Evolutionary conservation across 2,888 invertebrate genomes (phyloP).

Genomic region (Liopterus haemorrhoidalis): DNA sequence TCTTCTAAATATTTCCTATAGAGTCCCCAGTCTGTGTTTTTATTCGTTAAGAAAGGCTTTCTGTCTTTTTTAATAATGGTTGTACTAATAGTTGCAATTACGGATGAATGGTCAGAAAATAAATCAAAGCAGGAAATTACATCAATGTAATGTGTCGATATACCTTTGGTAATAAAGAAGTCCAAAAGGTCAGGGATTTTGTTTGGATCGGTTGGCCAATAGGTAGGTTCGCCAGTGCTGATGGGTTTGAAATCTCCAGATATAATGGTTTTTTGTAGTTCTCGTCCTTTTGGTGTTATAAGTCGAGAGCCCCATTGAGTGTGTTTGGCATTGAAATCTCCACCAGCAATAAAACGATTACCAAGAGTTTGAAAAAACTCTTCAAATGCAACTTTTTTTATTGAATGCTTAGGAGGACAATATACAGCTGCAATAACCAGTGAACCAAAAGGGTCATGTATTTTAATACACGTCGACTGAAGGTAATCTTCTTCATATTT

Average conservation of each 20-base stretch:
- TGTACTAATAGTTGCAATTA: slow-evolving; percentile 27
- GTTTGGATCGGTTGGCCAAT: slow-evolving; percentile 31
- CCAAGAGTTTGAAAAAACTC: slow-evolving; percentile 25
- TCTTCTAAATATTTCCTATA: slow-evolving; percentile 15
- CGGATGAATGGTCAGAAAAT: slow-evolving; percentile 31
- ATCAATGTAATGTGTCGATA: slow-evolving; percentile 22
- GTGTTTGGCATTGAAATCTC: slow-evolving; percentile 29
- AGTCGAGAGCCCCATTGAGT: slow-evolving; percentile 29
- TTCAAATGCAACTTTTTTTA: slow-evolving; percentile 25
- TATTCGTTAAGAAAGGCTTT: slow-evolving; percentile 19
- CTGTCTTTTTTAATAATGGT: slow-evolving; percentile 23
- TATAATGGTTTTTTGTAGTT: slow-evolving; percentile 17
- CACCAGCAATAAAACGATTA: slow-evolving; percentile 24
- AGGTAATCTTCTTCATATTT: slow-evolving; percentile 11
- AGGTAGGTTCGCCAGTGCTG: slow-evolving; percentile 32
- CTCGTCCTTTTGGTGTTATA: slow-evolving; percentile 22
- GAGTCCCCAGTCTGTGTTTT: slow-evolving; percentile 21
- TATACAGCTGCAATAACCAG: slow-evolving; percentile 11
- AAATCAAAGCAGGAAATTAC: slow-evolving; percentile 27
- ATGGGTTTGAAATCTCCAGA: slow-evolving; percentile 9
- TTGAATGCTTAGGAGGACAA: slow-evolving; percentile 28
- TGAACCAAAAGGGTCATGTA: too few relatives aligned
- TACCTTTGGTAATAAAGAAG: slow-evolving; percentile 30
- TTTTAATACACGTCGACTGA: slow-evolving; percentile 11
- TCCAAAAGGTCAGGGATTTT: slow-evolving; percentile 33